These are phyloP conservation scores for Cotesia congregata DNA, from an alignment of 2,888 invertebrate genomes.

Conservation along the genomic window DNA sequence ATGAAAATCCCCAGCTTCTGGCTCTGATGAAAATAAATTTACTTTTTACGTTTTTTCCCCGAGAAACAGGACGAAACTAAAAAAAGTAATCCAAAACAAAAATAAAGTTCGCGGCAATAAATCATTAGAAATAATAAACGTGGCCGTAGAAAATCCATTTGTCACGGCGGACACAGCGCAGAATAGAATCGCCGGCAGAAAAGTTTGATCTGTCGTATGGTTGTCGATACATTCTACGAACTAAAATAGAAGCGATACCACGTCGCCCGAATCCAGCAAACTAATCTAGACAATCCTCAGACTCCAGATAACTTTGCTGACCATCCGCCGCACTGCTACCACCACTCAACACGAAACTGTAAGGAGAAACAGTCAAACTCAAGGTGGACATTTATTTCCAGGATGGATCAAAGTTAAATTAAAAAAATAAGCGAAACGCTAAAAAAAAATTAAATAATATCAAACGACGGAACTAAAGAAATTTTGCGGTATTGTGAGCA, in stretches of 20 bases:
- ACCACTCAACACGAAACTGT: not conserved
- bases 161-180: not conserved
- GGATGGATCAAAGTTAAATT: constrained; percentile 2
- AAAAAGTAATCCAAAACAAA: not conserved
- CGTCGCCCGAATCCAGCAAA: constrained; percentile 12
- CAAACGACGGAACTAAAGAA: not conserved
- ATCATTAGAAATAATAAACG: constrained; percentile 27
- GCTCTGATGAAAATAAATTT: constrained; percentile 4
- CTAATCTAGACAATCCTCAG: constrained; percentile 34
- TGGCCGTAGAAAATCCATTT: constrained; percentile 20
- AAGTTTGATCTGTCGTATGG: constrained; percentile 29
- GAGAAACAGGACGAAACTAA: not conserved
- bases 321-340: not conserved
- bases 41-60: not conserved
- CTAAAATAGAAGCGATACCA: constrained; percentile 24
- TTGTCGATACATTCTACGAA: constrained; percentile 29
- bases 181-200: constrained; percentile 3
- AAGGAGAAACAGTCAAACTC: not conserved
- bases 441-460: not conserved
- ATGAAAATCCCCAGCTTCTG: not conserved
- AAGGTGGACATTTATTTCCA: not conserved
- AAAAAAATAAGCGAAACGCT: not conserved
- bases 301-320: constrained; percentile 36
- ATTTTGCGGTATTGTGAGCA: not conserved
- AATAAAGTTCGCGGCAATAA: constrained; percentile 6